These are phyloP conservation scores for Holothuria glaberrima DNA, from an alignment of 35 echinoderm and acorn worm species.

Conservation along the genomic window DNA sequence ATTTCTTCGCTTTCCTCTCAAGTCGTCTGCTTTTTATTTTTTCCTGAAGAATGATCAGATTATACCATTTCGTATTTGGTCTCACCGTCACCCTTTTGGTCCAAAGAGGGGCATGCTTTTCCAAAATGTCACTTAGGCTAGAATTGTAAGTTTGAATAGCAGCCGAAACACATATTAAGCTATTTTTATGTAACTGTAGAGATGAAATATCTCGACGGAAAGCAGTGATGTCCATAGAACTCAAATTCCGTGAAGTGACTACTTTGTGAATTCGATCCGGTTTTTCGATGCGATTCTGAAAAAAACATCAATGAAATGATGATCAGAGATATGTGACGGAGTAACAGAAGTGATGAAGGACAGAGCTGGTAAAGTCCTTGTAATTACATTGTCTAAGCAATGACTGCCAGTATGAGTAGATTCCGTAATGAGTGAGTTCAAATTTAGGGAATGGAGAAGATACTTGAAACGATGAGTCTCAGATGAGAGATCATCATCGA, in stretches of 20 bases:
- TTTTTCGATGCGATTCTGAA: slow-evolving; percentile 44
- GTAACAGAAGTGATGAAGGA: slow-evolving; percentile 8
- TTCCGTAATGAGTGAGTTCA: too few relatives aligned
- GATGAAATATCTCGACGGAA: slow-evolving; percentile 29
- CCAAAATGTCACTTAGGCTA: slow-evolving; percentile 3
- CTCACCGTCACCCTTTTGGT: slow-evolving; percentile 33
- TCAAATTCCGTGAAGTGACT: too few relatives aligned
- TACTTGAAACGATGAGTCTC: slow-evolving; percentile 6
- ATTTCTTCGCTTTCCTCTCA: slow-evolving; percentile 45
- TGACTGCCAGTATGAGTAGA: too few relatives aligned
- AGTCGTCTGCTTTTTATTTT: slow-evolving; percentile 17
- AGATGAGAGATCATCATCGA: background rate
- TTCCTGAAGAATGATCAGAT: slow-evolving; percentile 3
- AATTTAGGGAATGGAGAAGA: slow-evolving; percentile 31
- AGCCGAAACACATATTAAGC: slow-evolving; percentile 22
- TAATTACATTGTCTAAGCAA: too few relatives aligned
- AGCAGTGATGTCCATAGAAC: too few relatives aligned
- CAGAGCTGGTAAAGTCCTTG: too few relatives aligned
- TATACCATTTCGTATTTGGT: slow-evolving; percentile 8
- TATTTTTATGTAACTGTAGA: slow-evolving; percentile 16
- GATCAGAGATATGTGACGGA: slow-evolving; percentile 36
- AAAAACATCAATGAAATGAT: slow-evolving; percentile 54
- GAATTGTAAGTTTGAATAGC: background rate
- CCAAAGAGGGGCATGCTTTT: slow-evolving; percentile 37
- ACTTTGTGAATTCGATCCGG: slow-evolving; percentile 34